phyloP scores from a whole-genome alignment of 2,797 vertebrate genomes.

The Mormyrops boulengeri region DNA sequence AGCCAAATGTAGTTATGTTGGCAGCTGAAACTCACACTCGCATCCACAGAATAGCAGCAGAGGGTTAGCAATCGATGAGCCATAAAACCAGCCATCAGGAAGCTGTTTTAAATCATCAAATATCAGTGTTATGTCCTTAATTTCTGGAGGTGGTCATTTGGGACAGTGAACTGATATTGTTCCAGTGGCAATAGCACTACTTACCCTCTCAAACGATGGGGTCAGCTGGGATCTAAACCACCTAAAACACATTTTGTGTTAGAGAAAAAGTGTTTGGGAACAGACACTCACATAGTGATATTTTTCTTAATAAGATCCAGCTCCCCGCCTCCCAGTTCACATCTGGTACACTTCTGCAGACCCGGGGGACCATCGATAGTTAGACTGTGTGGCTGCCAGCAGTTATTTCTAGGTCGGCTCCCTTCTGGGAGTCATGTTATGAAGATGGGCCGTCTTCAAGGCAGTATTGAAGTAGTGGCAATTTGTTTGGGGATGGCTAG shows the following conservation, averaged over 20 bases:
- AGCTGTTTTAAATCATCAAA: conserved; percentile 40
- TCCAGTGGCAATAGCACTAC: conserved; percentile 43
- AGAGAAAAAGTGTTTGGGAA: conserved; percentile 40
- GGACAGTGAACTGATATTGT: conserved; percentile 56
- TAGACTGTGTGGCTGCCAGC: conserved; percentile 27
- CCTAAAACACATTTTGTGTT: conserved; percentile 56
- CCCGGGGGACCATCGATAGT: conserved; percentile 39
- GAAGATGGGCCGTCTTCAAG: background rate
- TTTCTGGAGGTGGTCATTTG: conserved; percentile 35
- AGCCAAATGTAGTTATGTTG: background rate
- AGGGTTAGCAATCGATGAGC: conserved; percentile 29
- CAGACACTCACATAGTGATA: conserved; percentile 33
- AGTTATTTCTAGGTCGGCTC: conserved; percentile 34
- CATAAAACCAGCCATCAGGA: conserved; percentile 25
- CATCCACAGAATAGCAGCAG: conserved; percentile 40
- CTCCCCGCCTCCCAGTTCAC: conserved; percentile 40
- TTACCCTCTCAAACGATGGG: conserved; percentile 36
- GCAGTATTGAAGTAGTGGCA: background rate
- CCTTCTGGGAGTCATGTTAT: conserved; percentile 30
- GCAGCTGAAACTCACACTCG: conserved; percentile 28
- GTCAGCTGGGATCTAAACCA: conserved; percentile 36
- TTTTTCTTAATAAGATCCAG: conserved; percentile 52
- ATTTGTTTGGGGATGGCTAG: background rate
- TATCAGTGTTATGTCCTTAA: conserved; percentile 54
- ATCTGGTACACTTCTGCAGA: conserved; percentile 39